These are phyloP conservation scores for Byasa hedistus DNA, from an alignment of 2,888 invertebrate genomes.

Conservation along the genomic window DNA sequence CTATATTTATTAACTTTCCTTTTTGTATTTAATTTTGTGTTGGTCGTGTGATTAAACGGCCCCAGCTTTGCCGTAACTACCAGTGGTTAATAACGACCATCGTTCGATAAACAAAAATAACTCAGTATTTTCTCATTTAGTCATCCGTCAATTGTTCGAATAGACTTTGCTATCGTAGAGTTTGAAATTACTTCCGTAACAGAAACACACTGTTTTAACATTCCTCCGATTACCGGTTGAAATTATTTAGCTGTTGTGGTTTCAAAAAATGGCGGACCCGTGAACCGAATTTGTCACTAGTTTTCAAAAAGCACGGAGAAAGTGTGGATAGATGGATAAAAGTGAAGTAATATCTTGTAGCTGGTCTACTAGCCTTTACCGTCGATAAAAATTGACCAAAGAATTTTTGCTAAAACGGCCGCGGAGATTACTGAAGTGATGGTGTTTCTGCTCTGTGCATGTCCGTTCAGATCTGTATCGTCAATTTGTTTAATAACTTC, in stretches of 20 bases:
- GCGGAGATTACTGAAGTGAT: not conserved
- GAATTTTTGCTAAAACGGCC: not conserved
- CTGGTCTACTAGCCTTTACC: conserved; percentile 45
- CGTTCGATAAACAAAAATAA: too few relatives aligned
- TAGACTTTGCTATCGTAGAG: too few relatives aligned
- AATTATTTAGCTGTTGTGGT: too few relatives aligned
- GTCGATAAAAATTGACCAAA: not conserved
- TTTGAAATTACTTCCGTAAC: too few relatives aligned
- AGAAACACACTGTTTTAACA: too few relatives aligned
- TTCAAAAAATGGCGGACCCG: not conserved
- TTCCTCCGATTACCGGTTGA: too few relatives aligned
- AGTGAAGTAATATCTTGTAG: conserved; percentile 37
- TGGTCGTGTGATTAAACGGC: not conserved
- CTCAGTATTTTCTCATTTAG: too few relatives aligned
- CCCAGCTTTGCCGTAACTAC: too few relatives aligned
- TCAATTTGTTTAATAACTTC: not conserved
- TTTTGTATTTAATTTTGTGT: not conserved
- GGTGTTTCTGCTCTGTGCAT: too few relatives aligned
- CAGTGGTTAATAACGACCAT: too few relatives aligned
- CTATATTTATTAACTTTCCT: conserved; percentile 16
- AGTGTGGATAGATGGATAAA: not conserved
- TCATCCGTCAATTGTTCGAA: too few relatives aligned
- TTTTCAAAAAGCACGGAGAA: conserved; percentile 3
- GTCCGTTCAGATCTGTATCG: too few relatives aligned
- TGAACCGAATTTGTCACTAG: not conserved